Conservation (phyloP, 2,888 invertebrate genomes). For the Brachyptera putata region DNA sequence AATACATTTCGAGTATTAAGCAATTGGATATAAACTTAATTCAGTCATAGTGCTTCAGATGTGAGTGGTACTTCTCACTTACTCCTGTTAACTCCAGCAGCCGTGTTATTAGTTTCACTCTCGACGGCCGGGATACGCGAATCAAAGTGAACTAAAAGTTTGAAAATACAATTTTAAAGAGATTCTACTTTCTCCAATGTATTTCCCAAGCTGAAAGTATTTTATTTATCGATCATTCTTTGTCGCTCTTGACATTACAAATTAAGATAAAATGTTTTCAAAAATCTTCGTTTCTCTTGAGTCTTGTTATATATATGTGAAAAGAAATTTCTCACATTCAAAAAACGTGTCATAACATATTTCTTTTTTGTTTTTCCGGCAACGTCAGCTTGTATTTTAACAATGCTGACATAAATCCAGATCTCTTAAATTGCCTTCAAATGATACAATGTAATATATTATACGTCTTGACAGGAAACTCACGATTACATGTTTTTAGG, state of each 20-base stretch:
- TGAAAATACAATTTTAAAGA: too few relatives aligned
- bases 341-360: conserved; percentile 17
- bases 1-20: too few relatives aligned
- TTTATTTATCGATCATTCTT: conserved; percentile 11
- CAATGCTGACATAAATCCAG: conserved; percentile 10
- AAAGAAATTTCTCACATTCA: conserved; percentile 12
- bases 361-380: conserved; percentile 6
- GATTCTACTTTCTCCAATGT: too few relatives aligned
- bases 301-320: conserved; percentile 13
- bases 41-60: too few relatives aligned
- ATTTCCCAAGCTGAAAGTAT: too few relatives aligned
- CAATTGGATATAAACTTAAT: too few relatives aligned
- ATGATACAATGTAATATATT: conserved; percentile 11
- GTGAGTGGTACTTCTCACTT: too few relatives aligned
- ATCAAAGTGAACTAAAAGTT: too few relatives aligned
- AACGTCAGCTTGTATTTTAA: conserved; percentile 15
- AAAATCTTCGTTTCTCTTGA: conserved; percentile 8
- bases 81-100: too few relatives aligned
- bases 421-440: conserved; percentile 6
- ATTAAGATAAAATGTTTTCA: conserved; percentile 16
- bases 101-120: too few relatives aligned
- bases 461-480: conserved; percentile 1
- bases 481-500: not conserved
- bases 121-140: too few relatives aligned
- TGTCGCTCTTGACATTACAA: conserved; percentile 13